Base-by-base conservation (phyloP, 1,140 invertebrate genomes). In the Drosophila pachea region DNA sequence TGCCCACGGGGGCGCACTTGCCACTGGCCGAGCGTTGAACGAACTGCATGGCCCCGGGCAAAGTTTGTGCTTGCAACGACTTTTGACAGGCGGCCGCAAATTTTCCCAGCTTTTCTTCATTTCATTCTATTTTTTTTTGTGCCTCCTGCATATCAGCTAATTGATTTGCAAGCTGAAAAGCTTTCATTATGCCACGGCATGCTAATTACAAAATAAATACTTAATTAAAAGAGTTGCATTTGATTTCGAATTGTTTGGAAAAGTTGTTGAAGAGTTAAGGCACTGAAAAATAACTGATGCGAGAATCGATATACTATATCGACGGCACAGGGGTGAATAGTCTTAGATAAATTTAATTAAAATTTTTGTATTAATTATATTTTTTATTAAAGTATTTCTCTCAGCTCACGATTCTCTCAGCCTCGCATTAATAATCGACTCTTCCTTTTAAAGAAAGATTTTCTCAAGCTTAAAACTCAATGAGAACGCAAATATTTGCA, bases 101-200 rank as follows among this genome's bases (percentile, higher is more conserved):
- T 68, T 76, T 72, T 61, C 42, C 29, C 42, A 55, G 53, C 29
- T 68, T 53, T 52, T 38, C 29, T 45, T 16, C 45, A 43, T 16
- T 22, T 8, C 9, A 2, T 49, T 42, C 29, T 22, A 11, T 5
- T 32, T 14, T 9, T 59, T 54, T 45, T 42, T 40, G 31, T 35
- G 7, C 7, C 56, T 60, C 12, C 7, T 14, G 31, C 72, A 84
- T 68, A 76, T 84, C 72, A 78, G 69, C 82, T 83, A 83, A 83
- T 83, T 83, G 78, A 83, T 83, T 84, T 75, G 61, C 69, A 60
- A 76, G 14, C 53, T 73, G 72, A 59, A 71, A 59, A 36, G 12
- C 14, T 68, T 42, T 33, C 29, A 31, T 29, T 14, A 42, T 43
- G 42, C 48, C 35, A 36, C 61, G 14, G 16, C 33, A 55, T 47